A percentile compares a stretch with the other conserved stretches of the same genome.
Conservation (phyloP, 2,113 vertebrate species). For the Caranx ignobilis region DNA sequence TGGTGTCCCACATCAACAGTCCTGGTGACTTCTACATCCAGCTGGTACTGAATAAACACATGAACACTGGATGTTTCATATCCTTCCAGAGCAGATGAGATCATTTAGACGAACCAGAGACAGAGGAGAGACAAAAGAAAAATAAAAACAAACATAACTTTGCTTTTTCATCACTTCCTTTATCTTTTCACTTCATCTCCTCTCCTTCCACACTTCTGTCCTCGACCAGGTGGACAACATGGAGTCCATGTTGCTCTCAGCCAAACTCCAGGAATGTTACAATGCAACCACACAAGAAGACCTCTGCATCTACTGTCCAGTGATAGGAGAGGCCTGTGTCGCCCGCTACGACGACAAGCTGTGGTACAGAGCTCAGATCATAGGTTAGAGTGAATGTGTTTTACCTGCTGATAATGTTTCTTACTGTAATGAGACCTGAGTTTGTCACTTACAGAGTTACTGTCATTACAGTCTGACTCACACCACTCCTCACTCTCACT, state of each 20-base stretch:
- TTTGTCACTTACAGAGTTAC: no score
- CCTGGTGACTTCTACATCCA: slow-evolving; percentile 93
- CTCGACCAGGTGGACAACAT: slow-evolving; percentile 82
- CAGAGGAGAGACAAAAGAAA: no score
- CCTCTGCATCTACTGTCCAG: slow-evolving; percentile 84
- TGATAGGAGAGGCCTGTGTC: slow-evolving; percentile 89
- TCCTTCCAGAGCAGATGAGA: no score
- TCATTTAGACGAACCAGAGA: no score
- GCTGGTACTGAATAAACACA: slow-evolving; percentile 80
- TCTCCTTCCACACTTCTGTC: background rate
- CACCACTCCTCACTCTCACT: no score
- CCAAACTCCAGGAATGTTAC: slow-evolving; percentile 87
- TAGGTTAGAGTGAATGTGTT: slow-evolving; percentile 80
- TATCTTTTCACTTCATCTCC: background rate
- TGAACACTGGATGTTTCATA: no score
- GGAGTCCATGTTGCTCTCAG: slow-evolving; percentile 82
- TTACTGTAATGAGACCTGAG: background rate
- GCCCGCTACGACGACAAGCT: slow-evolving; percentile 86
- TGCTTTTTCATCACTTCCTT: background rate
- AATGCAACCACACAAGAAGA: slow-evolving; percentile 47
- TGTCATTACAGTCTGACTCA: no score
- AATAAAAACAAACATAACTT: no score
- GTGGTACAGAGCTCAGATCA: slow-evolving; percentile 92
- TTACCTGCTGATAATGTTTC: background rate
- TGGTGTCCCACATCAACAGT: slow-evolving; percentile 88